Conservation (phyloP, 2,113 vertebrate genomes). For the Aphelocoma coerulescens region DNA sequence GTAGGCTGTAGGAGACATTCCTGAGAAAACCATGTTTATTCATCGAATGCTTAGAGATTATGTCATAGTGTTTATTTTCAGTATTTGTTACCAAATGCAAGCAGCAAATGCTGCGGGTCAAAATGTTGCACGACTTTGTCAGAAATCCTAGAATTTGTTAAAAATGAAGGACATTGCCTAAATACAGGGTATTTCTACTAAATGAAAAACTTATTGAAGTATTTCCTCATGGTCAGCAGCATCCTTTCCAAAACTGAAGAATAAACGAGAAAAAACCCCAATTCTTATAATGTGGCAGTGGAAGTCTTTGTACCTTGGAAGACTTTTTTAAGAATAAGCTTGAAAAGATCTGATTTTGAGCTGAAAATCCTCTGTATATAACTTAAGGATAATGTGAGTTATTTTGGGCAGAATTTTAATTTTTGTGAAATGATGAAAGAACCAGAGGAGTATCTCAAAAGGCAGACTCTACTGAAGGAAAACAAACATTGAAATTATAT, state of each 20-base stretch:
- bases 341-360: neutral
- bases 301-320: neutral
- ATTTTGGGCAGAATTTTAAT: constrained; percentile 23
- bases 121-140: neutral
- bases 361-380: neutral
- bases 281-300: neutral
- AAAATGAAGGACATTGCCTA: neutral
- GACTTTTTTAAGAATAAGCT: neutral
- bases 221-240: neutral
- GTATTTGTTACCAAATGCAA: neutral
- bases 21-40: neutral
- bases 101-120: neutral
- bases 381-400: neutral
- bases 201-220: neutral
- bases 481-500: constrained; percentile 24
- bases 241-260: neutral
- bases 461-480: constrained; percentile 1
- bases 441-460: constrained; percentile 12
- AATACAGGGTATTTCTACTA: neutral
- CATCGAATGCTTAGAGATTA: neutral
- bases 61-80: neutral
- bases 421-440: constrained; percentile 28
- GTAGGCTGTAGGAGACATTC: neutral
- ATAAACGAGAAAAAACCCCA: accelerated
- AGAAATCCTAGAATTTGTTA: neutral